A percentile compares a stretch with the other conserved stretches of the same genome.
Conservation (phyloP, 2,797 vertebrate genomes). For the Clarias laeviceps region DNA sequence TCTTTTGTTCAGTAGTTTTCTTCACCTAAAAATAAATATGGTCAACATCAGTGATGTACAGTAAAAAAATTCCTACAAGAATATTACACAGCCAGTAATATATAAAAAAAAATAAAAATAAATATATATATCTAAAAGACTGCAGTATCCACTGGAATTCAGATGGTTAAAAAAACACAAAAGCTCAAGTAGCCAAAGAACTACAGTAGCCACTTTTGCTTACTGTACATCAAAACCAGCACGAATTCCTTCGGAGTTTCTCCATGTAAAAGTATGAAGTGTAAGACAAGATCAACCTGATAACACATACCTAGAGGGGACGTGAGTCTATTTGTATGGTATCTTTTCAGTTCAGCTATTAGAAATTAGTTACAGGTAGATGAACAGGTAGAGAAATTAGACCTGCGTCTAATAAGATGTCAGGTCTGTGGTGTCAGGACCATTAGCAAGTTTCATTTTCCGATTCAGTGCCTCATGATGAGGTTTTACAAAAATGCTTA, state of each 20-base stretch:
- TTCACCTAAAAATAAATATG: conserved; percentile 23
- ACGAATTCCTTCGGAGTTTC: background rate
- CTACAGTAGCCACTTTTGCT: background rate
- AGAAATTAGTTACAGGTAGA: conserved; percentile 4
- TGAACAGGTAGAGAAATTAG: background rate
- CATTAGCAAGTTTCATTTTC: background rate
- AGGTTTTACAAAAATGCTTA: background rate
- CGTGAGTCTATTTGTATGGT: background rate
- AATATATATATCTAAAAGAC: background rate
- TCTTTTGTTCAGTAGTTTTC: conserved; percentile 58
- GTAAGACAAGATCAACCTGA: conserved; percentile 4
- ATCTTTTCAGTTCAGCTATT: conserved; percentile 14
- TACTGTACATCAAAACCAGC: no score
- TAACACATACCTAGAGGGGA: background rate
- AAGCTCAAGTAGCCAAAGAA: background rate
- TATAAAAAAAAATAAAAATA: background rate
- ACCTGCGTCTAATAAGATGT: conserved; percentile 11
- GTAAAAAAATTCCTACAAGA: background rate
- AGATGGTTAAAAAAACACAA: background rate
- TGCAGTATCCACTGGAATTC: background rate
- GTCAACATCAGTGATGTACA: background rate
- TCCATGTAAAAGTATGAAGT: no score
- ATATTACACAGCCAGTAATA: background rate
- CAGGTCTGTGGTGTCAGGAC: background rate
- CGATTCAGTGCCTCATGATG: background rate